These are phyloP conservation scores for Dermolepida albohirtum DNA, from an alignment of 2,888 invertebrate genomes.

Conservation along the genomic window DNA sequence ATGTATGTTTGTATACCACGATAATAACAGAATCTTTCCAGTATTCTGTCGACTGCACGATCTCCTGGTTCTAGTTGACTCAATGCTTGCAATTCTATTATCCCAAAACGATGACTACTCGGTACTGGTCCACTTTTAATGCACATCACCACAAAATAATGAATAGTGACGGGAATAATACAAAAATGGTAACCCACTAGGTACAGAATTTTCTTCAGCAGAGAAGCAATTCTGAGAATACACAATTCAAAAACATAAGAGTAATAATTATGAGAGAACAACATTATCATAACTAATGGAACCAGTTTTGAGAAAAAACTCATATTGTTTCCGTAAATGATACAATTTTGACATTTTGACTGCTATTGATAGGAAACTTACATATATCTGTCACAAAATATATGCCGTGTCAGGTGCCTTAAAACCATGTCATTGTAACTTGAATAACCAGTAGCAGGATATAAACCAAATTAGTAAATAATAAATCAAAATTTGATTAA, in stretches of 20 bases:
- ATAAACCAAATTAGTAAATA: no score
- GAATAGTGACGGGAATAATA: conserved; percentile 18
- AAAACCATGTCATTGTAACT: no score
- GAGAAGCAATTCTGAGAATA: conserved; percentile 23
- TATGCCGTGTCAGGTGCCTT: no score
- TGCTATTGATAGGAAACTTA: no score
- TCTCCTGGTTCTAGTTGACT: conserved; percentile 10
- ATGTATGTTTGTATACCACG: conserved; percentile 36
- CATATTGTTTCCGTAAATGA: conserved; percentile 10
- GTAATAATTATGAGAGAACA: conserved; percentile 38
- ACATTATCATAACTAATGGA: conserved; percentile 26
- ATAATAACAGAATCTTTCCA: conserved; percentile 34
- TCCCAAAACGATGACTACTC: conserved; percentile 23
- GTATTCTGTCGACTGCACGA: neutral
- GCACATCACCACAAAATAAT: conserved; percentile 38
- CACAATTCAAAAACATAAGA: conserved; percentile 42
- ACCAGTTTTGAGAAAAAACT: conserved; percentile 7
- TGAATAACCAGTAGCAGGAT: no score
- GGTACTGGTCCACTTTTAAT: conserved; percentile 30
- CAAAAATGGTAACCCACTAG: conserved; percentile 33
- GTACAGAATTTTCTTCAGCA: conserved; percentile 35
- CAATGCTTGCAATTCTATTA: conserved; percentile 26
- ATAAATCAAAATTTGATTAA: no score
- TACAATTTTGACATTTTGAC: neutral
- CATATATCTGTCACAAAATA: no score